phyloP scores from a whole-genome alignment of 2,113 vertebrate species.

The Nettapus auritus region DNA sequence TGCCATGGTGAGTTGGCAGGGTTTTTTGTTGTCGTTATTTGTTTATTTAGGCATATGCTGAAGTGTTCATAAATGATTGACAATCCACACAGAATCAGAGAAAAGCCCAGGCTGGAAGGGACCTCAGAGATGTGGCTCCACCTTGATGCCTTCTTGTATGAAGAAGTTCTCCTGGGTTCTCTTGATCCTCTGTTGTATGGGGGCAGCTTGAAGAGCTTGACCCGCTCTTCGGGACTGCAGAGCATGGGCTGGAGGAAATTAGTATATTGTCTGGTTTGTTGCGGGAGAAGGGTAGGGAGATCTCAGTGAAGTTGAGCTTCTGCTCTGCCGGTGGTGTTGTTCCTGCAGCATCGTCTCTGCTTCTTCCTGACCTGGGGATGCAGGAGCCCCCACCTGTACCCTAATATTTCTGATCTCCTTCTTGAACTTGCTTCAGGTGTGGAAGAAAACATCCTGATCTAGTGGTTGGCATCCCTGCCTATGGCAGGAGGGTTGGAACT shows the following conservation, averaged over 20 bases:
- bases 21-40: background rate
- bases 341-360: fast-evolving
- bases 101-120: background rate
- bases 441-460: background rate
- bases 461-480: too few species aligned
- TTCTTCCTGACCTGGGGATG: fast-evolving
- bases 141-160: background rate
- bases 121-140: background rate
- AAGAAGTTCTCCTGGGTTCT: background rate
- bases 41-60: background rate
- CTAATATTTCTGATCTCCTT: background rate
- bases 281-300: background rate
- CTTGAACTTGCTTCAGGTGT: background rate
- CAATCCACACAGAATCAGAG: background rate
- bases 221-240: background rate
- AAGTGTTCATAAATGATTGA: background rate
- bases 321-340: fast-evolving
- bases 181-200: background rate
- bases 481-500: too few species aligned
- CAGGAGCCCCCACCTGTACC: background rate
- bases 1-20: background rate
- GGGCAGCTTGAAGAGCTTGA: background rate
- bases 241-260: background rate
- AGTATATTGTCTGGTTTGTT: background rate
- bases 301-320: too few species aligned